Evolutionary conservation across 2,113 vertebrate genomes (phyloP), one percentile per base, ranked within the genome.

Genomic region (Misgurnus anguillicaudatus): DNA sequence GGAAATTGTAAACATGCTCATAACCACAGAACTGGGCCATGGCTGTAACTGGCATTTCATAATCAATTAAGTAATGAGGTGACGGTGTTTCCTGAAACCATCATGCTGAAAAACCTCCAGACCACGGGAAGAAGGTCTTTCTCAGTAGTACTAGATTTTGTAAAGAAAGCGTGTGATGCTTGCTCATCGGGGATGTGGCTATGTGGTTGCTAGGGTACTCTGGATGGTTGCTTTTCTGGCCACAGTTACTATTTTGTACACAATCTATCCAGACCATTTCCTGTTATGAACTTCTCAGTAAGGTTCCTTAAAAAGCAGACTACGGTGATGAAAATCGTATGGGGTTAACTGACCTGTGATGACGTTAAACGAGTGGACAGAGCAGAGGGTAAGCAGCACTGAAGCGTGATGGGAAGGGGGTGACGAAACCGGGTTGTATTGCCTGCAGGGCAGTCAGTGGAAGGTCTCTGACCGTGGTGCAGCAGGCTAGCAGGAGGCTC

Each of bases 401-500:
- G 81, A 78, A 82, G 64, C 83, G 78, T 87, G 81, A 86, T 86
- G 83, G 79, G 85, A 88, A 87, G 70, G 80, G 82, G 76, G 80
- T 82, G 84, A 78, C 47, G 60, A 83, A 84, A 77, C 69, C 77
- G 79, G 81, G 83, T 69, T 48, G 75, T 61, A 83, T 89, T 62
- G 84, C 87, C 89, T 87, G 85, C 86, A 88, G 88, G 90, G 79
- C 85, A 87, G 75, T 82, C 80, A 63, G 81, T 88, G 83, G 85
- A 86, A 89, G 85, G 83, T 88, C 85, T 77, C 61, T 75, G 31
- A 83, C 83, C 75, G 21, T 31, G 14, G 79, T 82, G 85, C 86
- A 86, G 82, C 80, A 31, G 9, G 79, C 85, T 92, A 89, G 87
- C 87, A 87, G 87, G 91, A 91, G 90, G 88, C 85, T 86, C 87